phyloP scores from a whole-genome alignment of 2,797 vertebrate genomes.

The Oreonectes daqikongensis region DNA sequence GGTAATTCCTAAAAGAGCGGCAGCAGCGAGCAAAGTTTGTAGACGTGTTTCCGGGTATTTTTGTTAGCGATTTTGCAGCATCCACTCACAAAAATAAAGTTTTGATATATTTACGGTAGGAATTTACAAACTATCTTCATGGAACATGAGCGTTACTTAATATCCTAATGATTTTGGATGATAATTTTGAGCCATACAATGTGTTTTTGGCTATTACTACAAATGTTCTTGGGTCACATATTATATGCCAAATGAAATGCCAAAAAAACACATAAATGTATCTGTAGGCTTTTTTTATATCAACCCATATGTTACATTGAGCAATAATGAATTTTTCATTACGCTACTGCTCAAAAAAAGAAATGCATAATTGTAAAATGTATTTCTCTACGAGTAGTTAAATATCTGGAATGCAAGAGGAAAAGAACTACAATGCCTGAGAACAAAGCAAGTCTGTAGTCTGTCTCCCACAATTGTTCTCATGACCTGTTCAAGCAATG shows the following conservation, averaged over 20 bases:
- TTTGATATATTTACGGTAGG: too few relatives aligned
- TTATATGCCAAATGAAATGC: neutral
- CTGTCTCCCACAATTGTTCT: slow-evolving; percentile 32
- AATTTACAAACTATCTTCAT: too few relatives aligned
- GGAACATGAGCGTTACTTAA: too few relatives aligned
- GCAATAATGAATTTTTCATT: slow-evolving; percentile 38
- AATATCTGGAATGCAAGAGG: slow-evolving; percentile 55
- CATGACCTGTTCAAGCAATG: slow-evolving; percentile 15
- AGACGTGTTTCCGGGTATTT: too few relatives aligned
- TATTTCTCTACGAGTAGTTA: slow-evolving; percentile 76
- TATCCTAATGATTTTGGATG: too few relatives aligned
- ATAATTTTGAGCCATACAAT: too few relatives aligned
- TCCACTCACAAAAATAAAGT: too few relatives aligned
- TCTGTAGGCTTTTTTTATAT: slow-evolving; percentile 65
- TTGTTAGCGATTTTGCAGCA: too few relatives aligned
- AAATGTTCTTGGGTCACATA: too few relatives aligned
- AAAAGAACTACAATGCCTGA: neutral
- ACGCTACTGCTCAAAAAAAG: neutral
- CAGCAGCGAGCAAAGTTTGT: too few relatives aligned
- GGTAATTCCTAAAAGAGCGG: too few relatives aligned
- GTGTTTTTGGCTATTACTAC: too few relatives aligned
- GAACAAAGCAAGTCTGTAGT: slow-evolving; percentile 18
- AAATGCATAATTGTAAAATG: slow-evolving; percentile 38
- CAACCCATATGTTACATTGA: slow-evolving; percentile 73
- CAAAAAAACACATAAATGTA: neutral